Base-by-base conservation (phyloP, 2,888 invertebrate species). In the Piscicola geometra region DNA sequence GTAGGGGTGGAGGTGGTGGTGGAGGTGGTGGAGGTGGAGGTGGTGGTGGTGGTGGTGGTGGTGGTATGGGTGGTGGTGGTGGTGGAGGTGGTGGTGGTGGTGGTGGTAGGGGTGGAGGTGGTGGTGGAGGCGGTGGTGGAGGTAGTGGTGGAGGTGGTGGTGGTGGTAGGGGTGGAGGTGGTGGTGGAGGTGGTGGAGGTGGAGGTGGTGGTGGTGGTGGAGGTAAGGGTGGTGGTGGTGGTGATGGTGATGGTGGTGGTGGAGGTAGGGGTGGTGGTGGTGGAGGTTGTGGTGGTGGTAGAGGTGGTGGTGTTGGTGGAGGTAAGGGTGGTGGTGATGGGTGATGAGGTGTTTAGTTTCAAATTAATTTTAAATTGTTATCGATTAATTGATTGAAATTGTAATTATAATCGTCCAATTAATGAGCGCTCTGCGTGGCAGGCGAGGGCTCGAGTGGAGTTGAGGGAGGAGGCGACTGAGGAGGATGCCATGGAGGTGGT, bases 381-480 rank as follows among this genome's bases (percentile, higher is more conserved):
- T n/a, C n/a, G n/a, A n/a, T n/a, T n/a, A n/a, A n/a, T n/a, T n/a
- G n/a, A n/a, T n/a, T n/a, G n/a, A n/a, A n/a, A n/a, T n/a, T n/a
- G n/a, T n/a, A n/a, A n/a, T n/a, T n/a, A n/a, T n/a, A n/a, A n/a
- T n/a, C n/a, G n/a, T n/a, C n/a, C n/a, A n/a, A n/a, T n/a, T n/a
- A n/a, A n/a, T n/a, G n/a, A n/a, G n/a, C n/a, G n/a, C n/a, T n/a
- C n/a, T n/a, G n/a, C 41, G 15, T 15, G 2, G n/a, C 82, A 93
- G 90, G 94, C 96, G 25, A 88, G 95, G 83, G 95, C 96, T 0
- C 90, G 93, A 82, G 86, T 91, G 0, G 95, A 96, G 84, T 87
- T 97, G 77, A 87, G 94, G 78, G 91, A 91, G 85, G 90, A 90
- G 82, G 93, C 92, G 0, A 92, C 91, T 0, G 88, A 87, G 76